These are phyloP conservation scores for Bryconaethiops microstoma DNA, from an alignment of 2,797 vertebrate genomes.

Conservation along the genomic window DNA sequence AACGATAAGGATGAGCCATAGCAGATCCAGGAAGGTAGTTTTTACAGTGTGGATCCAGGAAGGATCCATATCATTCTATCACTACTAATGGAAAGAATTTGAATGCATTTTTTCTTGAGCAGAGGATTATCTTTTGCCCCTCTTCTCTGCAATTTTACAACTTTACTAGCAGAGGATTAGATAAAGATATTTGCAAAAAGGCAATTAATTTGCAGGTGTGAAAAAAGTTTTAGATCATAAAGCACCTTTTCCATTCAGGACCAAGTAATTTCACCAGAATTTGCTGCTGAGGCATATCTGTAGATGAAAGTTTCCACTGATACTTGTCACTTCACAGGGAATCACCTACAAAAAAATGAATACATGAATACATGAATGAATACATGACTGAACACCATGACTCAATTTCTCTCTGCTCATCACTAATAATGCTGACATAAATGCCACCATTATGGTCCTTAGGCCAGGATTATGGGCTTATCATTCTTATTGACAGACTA, in stretches of 20 bases:
- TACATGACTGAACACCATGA: conserved; percentile 14
- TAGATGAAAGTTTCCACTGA: conserved; percentile 38
- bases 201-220: background rate
- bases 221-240: background rate
- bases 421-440: conserved; percentile 55
- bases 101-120: no score
- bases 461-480: conserved; percentile 43
- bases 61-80: no score
- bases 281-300: conserved; percentile 17
- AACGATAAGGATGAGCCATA: no score
- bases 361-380: conserved; percentile 19
- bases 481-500: conserved; percentile 49
- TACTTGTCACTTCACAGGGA: conserved; percentile 33
- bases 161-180: no score
- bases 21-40: no score
- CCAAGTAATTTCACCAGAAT: conserved; percentile 15
- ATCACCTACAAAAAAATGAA: conserved; percentile 27
- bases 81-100: no score
- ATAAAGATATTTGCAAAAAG: no score
- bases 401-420: conserved; percentile 42
- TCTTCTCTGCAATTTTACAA: background rate
- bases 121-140: no score
- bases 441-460: conserved; percentile 43
- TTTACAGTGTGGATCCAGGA: no score
- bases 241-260: background rate